phyloP scores from a whole-genome alignment of 2,797 vertebrate species.

The Sebastes iracundus region DNA sequence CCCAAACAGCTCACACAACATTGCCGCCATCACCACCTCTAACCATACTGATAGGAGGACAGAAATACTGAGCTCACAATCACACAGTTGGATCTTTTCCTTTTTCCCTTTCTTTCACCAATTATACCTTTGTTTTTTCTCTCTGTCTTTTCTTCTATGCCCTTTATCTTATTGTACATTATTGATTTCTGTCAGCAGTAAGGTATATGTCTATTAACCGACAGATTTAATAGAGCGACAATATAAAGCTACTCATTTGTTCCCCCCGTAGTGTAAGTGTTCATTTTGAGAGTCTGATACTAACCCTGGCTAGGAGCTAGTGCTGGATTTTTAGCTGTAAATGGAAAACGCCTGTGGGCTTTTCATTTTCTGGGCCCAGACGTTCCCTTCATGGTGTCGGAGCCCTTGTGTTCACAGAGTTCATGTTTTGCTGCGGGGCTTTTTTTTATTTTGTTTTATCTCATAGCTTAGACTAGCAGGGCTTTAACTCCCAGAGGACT shows the following conservation, averaged over 20 bases:
- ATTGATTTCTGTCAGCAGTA: slow-evolving; percentile 78
- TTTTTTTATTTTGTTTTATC: slow-evolving; percentile 93
- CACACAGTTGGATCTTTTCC: slow-evolving; percentile 44
- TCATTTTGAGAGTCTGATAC: slow-evolving; percentile 99
- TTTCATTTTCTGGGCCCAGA: slow-evolving; percentile 99
- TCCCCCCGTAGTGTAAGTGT: slow-evolving; percentile 87
- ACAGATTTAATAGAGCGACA: slow-evolving; percentile 82
- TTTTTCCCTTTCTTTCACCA: slow-evolving; percentile 12
- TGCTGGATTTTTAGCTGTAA: slow-evolving; percentile 99
- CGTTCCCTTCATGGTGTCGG: slow-evolving; percentile 99
- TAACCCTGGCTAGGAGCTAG: slow-evolving; percentile 98
- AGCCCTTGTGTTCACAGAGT: slow-evolving; percentile 99
- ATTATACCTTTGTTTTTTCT: slow-evolving; percentile 34
- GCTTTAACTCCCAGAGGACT: slow-evolving; percentile 98
- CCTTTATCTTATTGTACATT: slow-evolving; percentile 69
- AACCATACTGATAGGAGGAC: slow-evolving; percentile 64
- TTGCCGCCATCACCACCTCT: slow-evolving; percentile 70
- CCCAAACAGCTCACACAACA: slow-evolving; percentile 81
- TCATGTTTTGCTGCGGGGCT: slow-evolving; percentile 98
- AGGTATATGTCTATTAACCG: slow-evolving; percentile 81
- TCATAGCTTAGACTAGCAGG: slow-evolving; percentile 99
- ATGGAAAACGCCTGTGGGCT: slow-evolving; percentile 99
- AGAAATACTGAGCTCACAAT: slow-evolving; percentile 53
- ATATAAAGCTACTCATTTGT: slow-evolving; percentile 81
- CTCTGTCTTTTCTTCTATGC: background rate